These are phyloP conservation scores for Dynastes grantii DNA, from an alignment of 2,888 invertebrate genomes.

Conservation along the genomic window DNA sequence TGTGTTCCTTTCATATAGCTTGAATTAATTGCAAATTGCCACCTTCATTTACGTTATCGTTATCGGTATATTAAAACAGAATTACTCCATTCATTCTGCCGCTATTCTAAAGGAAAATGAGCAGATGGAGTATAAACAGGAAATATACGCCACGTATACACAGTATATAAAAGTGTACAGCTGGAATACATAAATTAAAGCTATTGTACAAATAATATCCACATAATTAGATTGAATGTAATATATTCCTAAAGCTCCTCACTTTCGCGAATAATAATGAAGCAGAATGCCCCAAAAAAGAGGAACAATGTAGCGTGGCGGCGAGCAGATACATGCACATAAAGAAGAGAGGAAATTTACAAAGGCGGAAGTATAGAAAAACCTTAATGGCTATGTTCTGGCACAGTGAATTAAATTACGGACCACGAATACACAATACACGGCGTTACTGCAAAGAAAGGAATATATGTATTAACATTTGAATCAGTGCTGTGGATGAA, in stretches of 20 bases:
- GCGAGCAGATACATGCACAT: conserved; percentile 5
- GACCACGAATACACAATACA: conserved; percentile 33
- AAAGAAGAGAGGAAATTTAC: conserved; percentile 33
- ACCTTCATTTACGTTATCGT: no score
- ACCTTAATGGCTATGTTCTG: conserved; percentile 35
- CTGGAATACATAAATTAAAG: conserved; percentile 8
- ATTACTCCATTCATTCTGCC: no score
- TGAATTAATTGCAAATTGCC: no score
- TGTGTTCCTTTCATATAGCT: no score
- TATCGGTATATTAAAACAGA: no score
- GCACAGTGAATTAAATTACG: conserved; percentile 36
- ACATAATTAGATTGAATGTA: conserved; percentile 26
- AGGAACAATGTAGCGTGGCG: background rate
- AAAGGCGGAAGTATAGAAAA: conserved; percentile 27
- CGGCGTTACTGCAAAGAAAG: conserved; percentile 6
- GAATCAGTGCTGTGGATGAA: conserved; percentile 24
- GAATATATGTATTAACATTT: conserved; percentile 2
- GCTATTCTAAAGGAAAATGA: no score
- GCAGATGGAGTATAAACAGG: no score
- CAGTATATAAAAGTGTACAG: background rate
- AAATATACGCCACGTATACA: no score
- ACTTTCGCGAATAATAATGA: conserved; percentile 28
- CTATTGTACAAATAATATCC: conserved; percentile 19
- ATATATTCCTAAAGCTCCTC: conserved; percentile 2
- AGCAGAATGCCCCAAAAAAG: conserved; percentile 8